Percentiles rank a stretch among this genome's conserved stretches.
These are phyloP conservation scores for Pristionchus exspectatus DNA, from an alignment of 2,888 invertebrate species.

Conservation along the genomic window DNA sequence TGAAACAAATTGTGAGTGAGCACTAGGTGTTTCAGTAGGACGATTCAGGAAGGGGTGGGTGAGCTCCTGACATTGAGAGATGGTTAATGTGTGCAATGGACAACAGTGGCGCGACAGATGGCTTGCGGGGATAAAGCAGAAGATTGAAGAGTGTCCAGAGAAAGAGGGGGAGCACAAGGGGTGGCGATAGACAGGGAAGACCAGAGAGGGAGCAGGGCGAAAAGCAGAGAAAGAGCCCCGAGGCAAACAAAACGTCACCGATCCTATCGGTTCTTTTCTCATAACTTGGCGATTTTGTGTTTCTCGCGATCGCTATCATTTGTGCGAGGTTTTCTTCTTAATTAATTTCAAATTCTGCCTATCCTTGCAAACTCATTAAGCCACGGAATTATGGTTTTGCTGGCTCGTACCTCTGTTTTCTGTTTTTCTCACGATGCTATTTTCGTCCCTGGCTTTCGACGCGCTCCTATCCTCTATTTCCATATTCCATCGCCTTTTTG, in stretches of 20 bases:
- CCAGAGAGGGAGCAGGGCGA: background rate
- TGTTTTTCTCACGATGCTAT: too few species aligned
- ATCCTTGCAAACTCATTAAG: too few species aligned
- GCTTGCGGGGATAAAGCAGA: background rate
- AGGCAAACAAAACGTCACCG: slow-evolving; percentile 29
- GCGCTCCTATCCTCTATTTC: too few species aligned
- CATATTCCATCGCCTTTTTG: too few species aligned
- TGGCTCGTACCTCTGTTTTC: too few species aligned
- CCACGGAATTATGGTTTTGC: too few species aligned
- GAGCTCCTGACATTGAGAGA: background rate
- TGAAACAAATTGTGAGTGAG: too few species aligned
- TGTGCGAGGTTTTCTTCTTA: too few species aligned
- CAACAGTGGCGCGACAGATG: background rate
- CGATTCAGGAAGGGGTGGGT: background rate
- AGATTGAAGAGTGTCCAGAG: background rate
- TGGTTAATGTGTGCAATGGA: too few species aligned
- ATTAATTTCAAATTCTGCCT: too few species aligned
- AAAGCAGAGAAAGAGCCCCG: background rate
- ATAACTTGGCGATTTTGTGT: background rate
- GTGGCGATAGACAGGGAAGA: background rate
- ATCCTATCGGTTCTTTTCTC: background rate
- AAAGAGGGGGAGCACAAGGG: background rate
- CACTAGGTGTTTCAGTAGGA: too few species aligned
- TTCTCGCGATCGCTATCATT: background rate
- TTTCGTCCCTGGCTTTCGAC: too few species aligned